Evolutionary conservation across 2,797 vertebrate genomes (phyloP), one percentile per base, ranked within the genome.

Genomic region (Calcarius lapponicus): DNA sequence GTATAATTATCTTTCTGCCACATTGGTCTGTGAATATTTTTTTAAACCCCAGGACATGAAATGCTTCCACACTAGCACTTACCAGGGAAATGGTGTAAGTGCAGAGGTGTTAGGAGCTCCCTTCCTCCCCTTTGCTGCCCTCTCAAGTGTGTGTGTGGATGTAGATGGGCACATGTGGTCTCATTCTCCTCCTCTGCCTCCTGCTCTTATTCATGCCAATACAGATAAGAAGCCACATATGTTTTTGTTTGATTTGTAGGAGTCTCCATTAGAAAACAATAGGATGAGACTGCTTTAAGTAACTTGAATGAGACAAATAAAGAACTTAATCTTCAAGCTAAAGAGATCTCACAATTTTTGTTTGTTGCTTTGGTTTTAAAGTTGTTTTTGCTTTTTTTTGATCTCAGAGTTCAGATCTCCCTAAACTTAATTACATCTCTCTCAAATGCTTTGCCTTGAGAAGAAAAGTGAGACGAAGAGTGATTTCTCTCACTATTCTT

Each of bases 161-260:
- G 25, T 13, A 42, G 13, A 53, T 21, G 31, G 25, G 12, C 31
- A 36, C 0, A 0, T 0, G 4, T 42, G 48, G 24, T 42, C 40
- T 66, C 12, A 0, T 8, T 54, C 24, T 76, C 15, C 43, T 18
- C 9, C 32, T 64, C 56, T 61, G 80, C 36, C n/a, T 3, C 9
- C 25, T 65, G 71, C 38, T 82, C 62, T 91, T 86, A 64, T 3
- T 88, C 69, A 53, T 31, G 60, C 5, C 90, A 83, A 78, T 29
- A 62, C 24, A 69, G 60, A 7, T 43, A 78, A 62, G 47, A 94
- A 81, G 70, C 14, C 65, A 38, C 5, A 1, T 9, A 25, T 14
- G 2, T 6, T 78, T 86, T 47, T 38, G 12, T 66, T 78, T 80
- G 20, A 80, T 73, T 42, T 81, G 22, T 86, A 81, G 31, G 17